These are phyloP conservation scores for Lycopodina hypogea DNA, from an alignment of 37 sponge, comb jelly and placozoan species.

Conservation along the genomic window DNA sequence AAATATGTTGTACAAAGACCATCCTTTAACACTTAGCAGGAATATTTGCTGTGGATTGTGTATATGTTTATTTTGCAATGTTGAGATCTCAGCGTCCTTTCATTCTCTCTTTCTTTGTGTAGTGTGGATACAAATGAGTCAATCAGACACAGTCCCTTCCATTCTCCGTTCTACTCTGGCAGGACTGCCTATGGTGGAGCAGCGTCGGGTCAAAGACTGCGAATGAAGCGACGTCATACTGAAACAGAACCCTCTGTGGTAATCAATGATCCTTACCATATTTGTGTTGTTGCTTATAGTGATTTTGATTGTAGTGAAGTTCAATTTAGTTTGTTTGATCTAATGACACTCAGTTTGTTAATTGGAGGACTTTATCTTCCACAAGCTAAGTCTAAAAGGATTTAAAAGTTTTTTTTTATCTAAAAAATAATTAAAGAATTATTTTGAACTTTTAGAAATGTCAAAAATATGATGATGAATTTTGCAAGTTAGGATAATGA, in stretches of 20 bases:
- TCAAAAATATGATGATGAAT: no score
- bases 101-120: background rate
- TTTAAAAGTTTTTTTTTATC: no score
- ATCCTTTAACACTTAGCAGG: background rate
- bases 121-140: slow-evolving; percentile 19
- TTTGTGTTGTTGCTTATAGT: background rate
- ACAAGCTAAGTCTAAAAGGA: no score
- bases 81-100: no score
- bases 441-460: no score
- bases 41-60: no score
- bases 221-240: slow-evolving; percentile 32
- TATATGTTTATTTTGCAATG: no score
- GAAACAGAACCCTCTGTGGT: slow-evolving; percentile 27
- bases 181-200: slow-evolving; percentile 63
- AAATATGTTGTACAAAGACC: background rate
- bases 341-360: no score
- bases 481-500: no score
- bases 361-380: no score
- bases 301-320: background rate
- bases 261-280: no score
- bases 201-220: slow-evolving; percentile 22
- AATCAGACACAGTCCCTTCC: slow-evolving; percentile 66
- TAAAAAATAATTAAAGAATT: no score
- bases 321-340: background rate
- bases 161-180: slow-evolving; percentile 77